phyloP scores from a whole-genome alignment of 2,113 vertebrate genomes.

The Equus quagga region DNA sequence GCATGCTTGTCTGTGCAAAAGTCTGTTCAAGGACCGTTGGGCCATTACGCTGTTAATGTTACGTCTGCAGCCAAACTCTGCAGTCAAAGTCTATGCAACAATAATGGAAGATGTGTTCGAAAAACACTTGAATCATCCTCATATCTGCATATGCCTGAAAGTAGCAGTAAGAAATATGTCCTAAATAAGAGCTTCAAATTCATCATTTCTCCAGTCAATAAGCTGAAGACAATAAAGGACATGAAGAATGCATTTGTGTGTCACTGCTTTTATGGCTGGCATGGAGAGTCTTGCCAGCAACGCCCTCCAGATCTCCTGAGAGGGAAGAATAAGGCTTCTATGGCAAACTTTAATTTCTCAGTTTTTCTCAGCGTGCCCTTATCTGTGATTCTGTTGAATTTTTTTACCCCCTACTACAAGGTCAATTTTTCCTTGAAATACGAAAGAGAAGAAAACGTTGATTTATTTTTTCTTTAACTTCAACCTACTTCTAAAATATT shows the following conservation, averaged over 20 bases:
- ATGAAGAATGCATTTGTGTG: conserved; percentile 94
- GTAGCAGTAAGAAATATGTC: conserved; percentile 87
- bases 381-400: not conserved
- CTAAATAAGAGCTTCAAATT: conserved; percentile 82
- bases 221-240: conserved; percentile 83
- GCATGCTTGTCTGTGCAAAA: conserved; percentile 91
- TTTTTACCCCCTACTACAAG: not conserved
- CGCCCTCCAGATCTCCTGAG: not conserved
- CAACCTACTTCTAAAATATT: not conserved
- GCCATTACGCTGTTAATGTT: conserved; percentile 94
- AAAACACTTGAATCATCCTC: conserved; percentile 87
- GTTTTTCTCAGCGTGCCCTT: not conserved
- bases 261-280: conserved; percentile 80
- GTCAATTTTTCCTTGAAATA: not conserved
- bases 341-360: not conserved
- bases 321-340: not conserved
- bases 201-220: conserved; percentile 86
- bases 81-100: conserved; percentile 93
- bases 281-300: conserved; percentile 19
- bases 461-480: not conserved
- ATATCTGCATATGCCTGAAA: conserved; percentile 91
- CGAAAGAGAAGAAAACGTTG: not conserved
- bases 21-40: conserved; percentile 90
- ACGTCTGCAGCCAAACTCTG: conserved; percentile 94
- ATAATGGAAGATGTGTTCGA: conserved; percentile 93